Evolutionary conservation across 2,888 invertebrate genomes (phyloP).

Genomic region (Eupithecia abbreviata): DNA sequence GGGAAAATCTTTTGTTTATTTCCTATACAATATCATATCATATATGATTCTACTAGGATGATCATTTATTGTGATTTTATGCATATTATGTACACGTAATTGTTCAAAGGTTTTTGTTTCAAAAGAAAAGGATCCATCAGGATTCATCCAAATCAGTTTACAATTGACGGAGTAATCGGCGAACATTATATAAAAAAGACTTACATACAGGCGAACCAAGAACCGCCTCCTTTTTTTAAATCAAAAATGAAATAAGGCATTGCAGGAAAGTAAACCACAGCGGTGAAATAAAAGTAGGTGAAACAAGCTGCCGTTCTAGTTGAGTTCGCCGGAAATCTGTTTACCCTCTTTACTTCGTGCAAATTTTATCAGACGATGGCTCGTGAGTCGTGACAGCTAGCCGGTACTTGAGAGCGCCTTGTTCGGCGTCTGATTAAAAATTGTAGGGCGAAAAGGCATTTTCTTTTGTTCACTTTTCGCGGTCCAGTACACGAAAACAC

Average conservation of each 20-base stretch:
- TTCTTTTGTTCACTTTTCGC: conserved; percentile 21
- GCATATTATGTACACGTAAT: no score
- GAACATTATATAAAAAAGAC: no score
- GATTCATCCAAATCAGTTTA: no score
- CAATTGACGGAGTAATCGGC: no score
- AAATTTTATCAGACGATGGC: conserved; percentile 34
- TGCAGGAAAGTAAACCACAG: conserved; percentile 15
- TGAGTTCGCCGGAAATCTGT: conserved; percentile 32
- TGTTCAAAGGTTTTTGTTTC: no score
- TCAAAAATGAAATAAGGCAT: neutral
- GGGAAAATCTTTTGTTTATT: no score
- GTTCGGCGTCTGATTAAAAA: conserved; percentile 29
- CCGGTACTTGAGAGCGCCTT: conserved; percentile 25
- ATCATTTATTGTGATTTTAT: no score
- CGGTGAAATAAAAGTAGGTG: conserved; percentile 31
- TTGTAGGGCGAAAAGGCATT: conserved; percentile 17
- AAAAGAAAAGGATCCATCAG: no score
- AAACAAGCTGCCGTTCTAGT: conserved; percentile 38
- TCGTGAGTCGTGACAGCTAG: conserved; percentile 15
- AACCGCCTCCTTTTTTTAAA: no score
- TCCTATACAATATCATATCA: no score
- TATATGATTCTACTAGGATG: no score
- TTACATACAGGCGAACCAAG: no score
- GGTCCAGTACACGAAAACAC: neutral
- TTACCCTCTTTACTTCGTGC: conserved; percentile 33